Base-by-base conservation (phyloP, 2,797 vertebrate species). In the Zalophus californianus region DNA sequence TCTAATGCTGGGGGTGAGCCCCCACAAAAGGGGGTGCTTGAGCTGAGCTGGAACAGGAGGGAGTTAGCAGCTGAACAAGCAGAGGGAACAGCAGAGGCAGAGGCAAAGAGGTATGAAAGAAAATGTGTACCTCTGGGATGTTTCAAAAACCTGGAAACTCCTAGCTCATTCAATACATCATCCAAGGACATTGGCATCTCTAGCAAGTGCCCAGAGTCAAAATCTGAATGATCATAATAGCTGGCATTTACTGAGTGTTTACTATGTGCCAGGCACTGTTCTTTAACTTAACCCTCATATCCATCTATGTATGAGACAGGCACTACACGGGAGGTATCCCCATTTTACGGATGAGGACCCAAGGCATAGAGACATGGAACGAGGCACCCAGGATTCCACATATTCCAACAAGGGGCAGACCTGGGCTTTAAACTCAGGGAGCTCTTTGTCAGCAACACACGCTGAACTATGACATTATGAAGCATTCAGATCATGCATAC, bases 221-320 rank as follows among this genome's bases (percentile, higher is more conserved):
- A 48, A 62, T 50, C 84, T 1, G 20, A 73, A 23, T 25, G 13
- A 6, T 73, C 25, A 0, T 6, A 10, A 41, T 7, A 62, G 54
- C 66, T 18, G 66, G 35, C 20, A 27, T 9, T 62, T 85, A 20
- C 5, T 2, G 23, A 12, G 58, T 1, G 18, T 25, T 38, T 11
- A 4, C 38, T 20, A 2, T 0, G 10, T 13, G n/a, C 50, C 64
- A 48, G 27, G 21, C 10, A 12, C 72, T 21, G 10, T 2, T 70
- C 20, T 75, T 38, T 15, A 13, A 52, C 14, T 23, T 35, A 18
- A 27, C 52, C 38, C 38, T 50, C 29, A 6, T 14, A 5, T 10
- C 29, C 60, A 14, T 38, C 70, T 23, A 14, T 0, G 0, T 0
- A 2, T 0, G 44, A 38, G 29, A 15, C 1, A 75, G 60, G 32